Evolutionary conservation across 2,888 invertebrate species (phyloP), one percentile per base, ranked within the genome.

Genomic region (Helleia helle): DNA sequence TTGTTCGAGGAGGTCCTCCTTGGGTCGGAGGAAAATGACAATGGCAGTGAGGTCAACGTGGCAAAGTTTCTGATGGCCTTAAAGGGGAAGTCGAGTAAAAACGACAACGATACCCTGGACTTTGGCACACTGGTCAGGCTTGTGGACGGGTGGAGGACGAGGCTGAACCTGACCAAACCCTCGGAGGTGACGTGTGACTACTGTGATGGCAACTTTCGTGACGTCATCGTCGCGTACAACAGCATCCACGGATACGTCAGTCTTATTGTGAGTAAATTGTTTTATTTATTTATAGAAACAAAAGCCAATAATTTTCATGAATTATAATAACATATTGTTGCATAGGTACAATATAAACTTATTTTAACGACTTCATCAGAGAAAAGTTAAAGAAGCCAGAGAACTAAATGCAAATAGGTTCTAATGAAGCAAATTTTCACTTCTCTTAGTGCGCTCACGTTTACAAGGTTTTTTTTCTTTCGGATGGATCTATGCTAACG

Each of bases 191-290:
- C 61, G 0, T 84, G 84, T 42, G 71, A 76, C 47, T 89, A 90
- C 63, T 91, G 91, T 52, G 87, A 86, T 27, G 88, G 89, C 0
- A 74, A 71, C 36, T 76, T 90, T 40, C 80, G 87, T 29, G 87
- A 89, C 34, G 65, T 91, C 41, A 77, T 91, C 11, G 62, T 86
- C 1, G 83, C 84, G 0, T 94, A 94, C 68, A 88, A 89, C 47
- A 76, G 88, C 37, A 87, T 91, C 45, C 96, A 97, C 67, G 94
- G 95, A 44, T 95, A 94, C 67, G 87, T 93, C 48, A 92, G 94
- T 38, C 84, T 96, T 8, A 80, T 92, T 53, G 94, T 96, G 60
- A 87, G 88, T 83, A 57, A 27, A 18, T 22, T n/a, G n/a, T n/a
- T n/a, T n/a, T n/a, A n/a, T n/a, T n/a, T n/a, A n/a, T n/a, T n/a